phyloP scores from a whole-genome alignment of 2,888 invertebrate species.

The Agrochola lota region DNA sequence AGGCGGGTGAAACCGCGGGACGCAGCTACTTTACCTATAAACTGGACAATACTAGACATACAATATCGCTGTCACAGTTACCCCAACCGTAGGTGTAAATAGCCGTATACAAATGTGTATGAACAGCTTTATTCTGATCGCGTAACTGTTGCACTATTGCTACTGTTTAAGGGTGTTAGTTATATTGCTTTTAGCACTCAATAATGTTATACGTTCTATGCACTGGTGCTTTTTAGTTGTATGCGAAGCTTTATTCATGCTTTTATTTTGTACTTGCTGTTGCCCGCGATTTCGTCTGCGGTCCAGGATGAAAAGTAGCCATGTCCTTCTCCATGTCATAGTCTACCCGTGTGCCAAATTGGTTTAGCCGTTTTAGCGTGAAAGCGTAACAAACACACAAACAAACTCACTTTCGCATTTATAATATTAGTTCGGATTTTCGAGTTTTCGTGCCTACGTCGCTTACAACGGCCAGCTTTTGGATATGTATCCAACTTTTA shows the following conservation, averaged over 20 bases:
- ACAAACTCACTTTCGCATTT: too few species aligned
- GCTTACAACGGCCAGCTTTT: neutral
- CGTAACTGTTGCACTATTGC: constrained; percentile 32
- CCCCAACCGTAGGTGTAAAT: constrained; percentile 34
- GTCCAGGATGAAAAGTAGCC: too few species aligned
- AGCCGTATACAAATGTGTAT: constrained; percentile 28
- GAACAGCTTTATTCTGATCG: constrained; percentile 49
- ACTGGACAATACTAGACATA: too few species aligned
- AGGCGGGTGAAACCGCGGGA: too few species aligned
- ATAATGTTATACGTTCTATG: neutral
- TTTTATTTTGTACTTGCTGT: neutral
- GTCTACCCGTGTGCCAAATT: too few species aligned
- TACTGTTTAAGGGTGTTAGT: neutral
- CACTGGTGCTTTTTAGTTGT: neutral
- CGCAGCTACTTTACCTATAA: too few species aligned
- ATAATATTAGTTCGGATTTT: neutral
- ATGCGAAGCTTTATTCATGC: neutral
- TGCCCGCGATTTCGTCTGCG: too few species aligned
- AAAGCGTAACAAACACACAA: too few species aligned
- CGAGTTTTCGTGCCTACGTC: neutral
- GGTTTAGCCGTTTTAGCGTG: too few species aligned
- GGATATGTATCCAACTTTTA: neutral
- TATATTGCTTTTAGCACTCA: constrained; percentile 28
- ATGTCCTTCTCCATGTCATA: too few species aligned
- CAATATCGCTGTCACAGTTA: too few species aligned